phyloP scores from a whole-genome alignment of 2,888 invertebrate species.

The Pseudococcus jackbeardsleyi region DNA sequence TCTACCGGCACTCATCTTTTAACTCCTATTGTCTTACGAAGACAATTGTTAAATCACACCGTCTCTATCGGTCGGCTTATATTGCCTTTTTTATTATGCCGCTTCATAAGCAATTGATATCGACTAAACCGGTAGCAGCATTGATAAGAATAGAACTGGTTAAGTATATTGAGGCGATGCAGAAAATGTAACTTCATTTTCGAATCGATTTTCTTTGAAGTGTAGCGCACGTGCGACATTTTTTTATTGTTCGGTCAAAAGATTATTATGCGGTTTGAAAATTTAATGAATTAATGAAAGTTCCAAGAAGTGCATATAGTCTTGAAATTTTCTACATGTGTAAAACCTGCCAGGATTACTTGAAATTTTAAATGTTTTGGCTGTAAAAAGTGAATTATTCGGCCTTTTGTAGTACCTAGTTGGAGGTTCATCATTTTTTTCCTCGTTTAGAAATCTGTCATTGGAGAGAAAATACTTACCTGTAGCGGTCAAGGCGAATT shows the following conservation, averaged over 20 bases:
- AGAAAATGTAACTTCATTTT: conserved; percentile 48
- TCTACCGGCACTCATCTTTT: conserved; percentile 63
- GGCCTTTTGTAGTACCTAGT: too few species aligned
- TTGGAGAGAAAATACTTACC: too few species aligned
- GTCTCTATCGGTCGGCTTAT: conserved; percentile 56
- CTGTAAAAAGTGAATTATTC: too few species aligned
- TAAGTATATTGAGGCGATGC: conserved; percentile 25
- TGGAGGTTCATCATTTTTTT: too few species aligned
- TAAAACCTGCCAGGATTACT: too few species aligned
- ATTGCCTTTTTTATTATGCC: conserved; percentile 56
- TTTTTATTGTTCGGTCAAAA: not conserved
- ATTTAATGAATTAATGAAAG: not conserved
- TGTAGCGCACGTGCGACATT: conserved; percentile 5
- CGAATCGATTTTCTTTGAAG: conserved; percentile 23
- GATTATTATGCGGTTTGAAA: not conserved
- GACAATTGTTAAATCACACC: conserved; percentile 64
- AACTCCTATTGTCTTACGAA: conserved; percentile 62
- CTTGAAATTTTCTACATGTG: too few species aligned
- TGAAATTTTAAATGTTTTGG: too few species aligned
- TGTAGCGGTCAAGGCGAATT: too few species aligned
- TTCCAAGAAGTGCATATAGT: too few species aligned
- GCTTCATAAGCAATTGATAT: conserved; percentile 62
- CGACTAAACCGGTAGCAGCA: conserved; percentile 58
- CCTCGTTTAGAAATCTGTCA: too few species aligned
- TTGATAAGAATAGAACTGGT: conserved; percentile 61